phyloP scores from a whole-genome alignment of 2,113 vertebrate genomes.

The Thalassarche chlororhynchos region DNA sequence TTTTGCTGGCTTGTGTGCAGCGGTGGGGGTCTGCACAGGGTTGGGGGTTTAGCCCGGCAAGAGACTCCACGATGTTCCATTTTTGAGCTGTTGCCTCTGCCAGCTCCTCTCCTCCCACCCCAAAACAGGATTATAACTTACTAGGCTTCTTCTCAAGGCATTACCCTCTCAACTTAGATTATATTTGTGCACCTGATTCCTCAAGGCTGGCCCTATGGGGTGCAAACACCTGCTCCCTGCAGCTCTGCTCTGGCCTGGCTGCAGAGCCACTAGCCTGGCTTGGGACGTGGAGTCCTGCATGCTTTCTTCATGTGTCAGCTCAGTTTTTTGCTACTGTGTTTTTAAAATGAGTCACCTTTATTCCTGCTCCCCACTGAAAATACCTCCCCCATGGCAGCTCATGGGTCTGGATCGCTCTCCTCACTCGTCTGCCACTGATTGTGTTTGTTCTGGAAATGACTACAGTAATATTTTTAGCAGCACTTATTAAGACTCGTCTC shows the following conservation, averaged over 20 bases:
- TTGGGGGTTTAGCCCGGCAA: not conserved
- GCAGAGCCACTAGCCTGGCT: not conserved
- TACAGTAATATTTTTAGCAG: constrained; percentile 66
- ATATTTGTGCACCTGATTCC: not conserved
- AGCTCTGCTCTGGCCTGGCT: not conserved
- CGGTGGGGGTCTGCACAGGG: not conserved
- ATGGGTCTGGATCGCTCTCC: not conserved
- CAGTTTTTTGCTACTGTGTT: accelerated
- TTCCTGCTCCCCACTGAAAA: not conserved
- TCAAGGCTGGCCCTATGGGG: not conserved
- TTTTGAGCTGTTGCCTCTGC: not conserved
- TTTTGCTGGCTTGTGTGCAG: not conserved
- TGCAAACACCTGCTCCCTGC: not conserved
- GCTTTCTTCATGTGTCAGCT: not conserved
- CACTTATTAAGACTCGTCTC: constrained; percentile 62
- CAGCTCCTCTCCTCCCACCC: not conserved
- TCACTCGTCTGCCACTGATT: constrained; percentile 37
- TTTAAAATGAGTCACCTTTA: not conserved
- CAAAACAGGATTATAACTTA: not conserved
- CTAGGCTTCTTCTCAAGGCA: not conserved
- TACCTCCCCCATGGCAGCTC: not conserved
- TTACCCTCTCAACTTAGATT: not conserved
- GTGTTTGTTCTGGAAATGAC: constrained; percentile 66
- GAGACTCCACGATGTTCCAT: not conserved
- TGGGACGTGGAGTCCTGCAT: accelerated